phyloP scores from a whole-genome alignment of 2,888 invertebrate species.

The Dryococelus australis region DNA sequence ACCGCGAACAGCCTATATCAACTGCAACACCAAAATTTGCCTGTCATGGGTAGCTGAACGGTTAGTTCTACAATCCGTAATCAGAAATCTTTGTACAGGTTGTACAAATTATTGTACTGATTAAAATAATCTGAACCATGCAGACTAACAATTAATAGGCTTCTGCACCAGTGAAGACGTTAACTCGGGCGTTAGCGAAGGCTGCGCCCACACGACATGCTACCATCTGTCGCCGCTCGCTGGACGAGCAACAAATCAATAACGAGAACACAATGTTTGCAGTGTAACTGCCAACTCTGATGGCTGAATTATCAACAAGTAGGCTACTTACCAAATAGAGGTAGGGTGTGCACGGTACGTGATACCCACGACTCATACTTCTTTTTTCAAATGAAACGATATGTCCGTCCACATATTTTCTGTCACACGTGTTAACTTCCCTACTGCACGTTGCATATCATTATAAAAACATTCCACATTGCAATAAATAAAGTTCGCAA shows the following conservation, averaged over 20 bases:
- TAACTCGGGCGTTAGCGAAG: background rate
- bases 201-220: background rate
- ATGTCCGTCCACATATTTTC: background rate
- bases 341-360: constrained; percentile 45
- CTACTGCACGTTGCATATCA: background rate
- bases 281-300: background rate
- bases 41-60: no score
- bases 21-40: no score
- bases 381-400: background rate
- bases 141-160: no score
- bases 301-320: background rate
- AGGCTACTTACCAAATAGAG: constrained; percentile 44
- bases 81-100: no score
- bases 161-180: no score
- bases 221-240: background rate
- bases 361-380: constrained; percentile 44
- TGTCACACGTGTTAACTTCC: background rate
- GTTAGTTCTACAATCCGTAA: no score
- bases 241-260: background rate
- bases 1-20: no score
- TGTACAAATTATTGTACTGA: no score
- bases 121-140: no score
- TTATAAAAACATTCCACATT: background rate
- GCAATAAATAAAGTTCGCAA: background rate
- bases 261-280: background rate